These are phyloP conservation scores for Cochlearius cochlearius DNA, from an alignment of 2,113 vertebrate species.

Conservation along the genomic window DNA sequence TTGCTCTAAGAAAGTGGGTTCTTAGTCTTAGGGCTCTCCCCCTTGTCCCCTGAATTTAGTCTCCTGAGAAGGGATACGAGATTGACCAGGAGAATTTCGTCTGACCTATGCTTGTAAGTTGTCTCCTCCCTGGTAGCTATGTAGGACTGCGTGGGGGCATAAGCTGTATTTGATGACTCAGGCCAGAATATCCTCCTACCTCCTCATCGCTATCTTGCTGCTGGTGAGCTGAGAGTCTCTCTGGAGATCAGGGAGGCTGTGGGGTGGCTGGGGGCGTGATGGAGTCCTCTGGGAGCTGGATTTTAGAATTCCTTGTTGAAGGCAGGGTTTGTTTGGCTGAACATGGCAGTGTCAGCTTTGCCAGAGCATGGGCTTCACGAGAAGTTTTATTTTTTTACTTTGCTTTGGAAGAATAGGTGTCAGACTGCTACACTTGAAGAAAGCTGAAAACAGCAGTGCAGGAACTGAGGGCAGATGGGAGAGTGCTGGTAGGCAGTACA, in stretches of 20 bases:
- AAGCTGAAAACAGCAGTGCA: not conserved
- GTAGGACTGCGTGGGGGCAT: not conserved
- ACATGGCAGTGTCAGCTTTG: not conserved
- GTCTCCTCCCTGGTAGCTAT: not conserved
- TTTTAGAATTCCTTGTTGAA: not conserved
- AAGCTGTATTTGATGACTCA: conserved; percentile 7
- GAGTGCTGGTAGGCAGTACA: not conserved
- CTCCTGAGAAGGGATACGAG: not conserved
- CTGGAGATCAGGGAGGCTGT: not conserved
- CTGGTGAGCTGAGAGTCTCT: not conserved
- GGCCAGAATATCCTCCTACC: not conserved
- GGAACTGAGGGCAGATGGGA: not conserved
- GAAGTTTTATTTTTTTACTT: not conserved
- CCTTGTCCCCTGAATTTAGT: not conserved
- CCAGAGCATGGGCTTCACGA: not conserved
- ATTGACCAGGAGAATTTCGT: not conserved
- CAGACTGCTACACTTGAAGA: not conserved
- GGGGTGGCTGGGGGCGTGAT: not conserved
- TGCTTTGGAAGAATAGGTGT: not conserved
- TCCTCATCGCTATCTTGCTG: not conserved
- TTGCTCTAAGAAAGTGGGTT: not conserved
- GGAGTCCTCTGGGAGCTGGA: not conserved
- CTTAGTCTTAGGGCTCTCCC: not conserved
- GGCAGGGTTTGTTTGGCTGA: not conserved
- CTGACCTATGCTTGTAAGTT: not conserved